Base-by-base conservation (phyloP, 2,113 vertebrate species). In the Leucoraja erinaceus region DNA sequence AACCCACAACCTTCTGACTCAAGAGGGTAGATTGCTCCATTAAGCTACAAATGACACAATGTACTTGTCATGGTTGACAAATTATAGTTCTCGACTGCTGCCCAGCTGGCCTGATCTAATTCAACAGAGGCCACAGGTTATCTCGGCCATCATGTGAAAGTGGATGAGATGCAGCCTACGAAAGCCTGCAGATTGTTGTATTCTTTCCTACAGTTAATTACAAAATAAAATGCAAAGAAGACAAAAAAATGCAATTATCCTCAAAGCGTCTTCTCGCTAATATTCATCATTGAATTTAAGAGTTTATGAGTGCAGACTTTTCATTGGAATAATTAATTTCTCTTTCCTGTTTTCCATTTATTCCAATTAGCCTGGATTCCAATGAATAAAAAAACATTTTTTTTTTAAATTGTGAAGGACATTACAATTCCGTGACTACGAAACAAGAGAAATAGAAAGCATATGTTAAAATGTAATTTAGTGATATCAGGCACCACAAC, bases 91-190 rank as follows among this genome's bases (percentile, higher is more conserved):
- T 63, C 59, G 11, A 31, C 59, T 18, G 59, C 83, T 84, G 81
- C 25, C 54, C 81, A 61, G 81, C 22, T 66, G 83, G 12, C 2
- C 12, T 33, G 6, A 88, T 31, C 83, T 31, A 31, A 66, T 14
- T 63, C n/a, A 18, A n/a, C 1, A 61, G 11, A 88, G 83, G 83
- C 56, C 83, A 86, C 61, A 86, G 56, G 28, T 88, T 88, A 88
- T 88, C 83, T 63, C 59, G 63, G 83, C 83, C 31, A 56, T 88
- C 59, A 33, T 88, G 61, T n/a, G 59, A 63, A 88, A 88, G 14
- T 18, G 59, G 56, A 63, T 33, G 28, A 61, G 28, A 18, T 14
- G 14, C 61, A 31, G 83, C n/a, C 38, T 47, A 63, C 59, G 5
- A 88, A 88, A 8, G 14, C 59, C 59, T 66, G 18, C n/a, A 63